Percentiles rank a stretch among this genome's conserved stretches.
Evolutionary conservation across 1,140 invertebrate genomes (phyloP).

Genomic region (Drosophila parvula): DNA sequence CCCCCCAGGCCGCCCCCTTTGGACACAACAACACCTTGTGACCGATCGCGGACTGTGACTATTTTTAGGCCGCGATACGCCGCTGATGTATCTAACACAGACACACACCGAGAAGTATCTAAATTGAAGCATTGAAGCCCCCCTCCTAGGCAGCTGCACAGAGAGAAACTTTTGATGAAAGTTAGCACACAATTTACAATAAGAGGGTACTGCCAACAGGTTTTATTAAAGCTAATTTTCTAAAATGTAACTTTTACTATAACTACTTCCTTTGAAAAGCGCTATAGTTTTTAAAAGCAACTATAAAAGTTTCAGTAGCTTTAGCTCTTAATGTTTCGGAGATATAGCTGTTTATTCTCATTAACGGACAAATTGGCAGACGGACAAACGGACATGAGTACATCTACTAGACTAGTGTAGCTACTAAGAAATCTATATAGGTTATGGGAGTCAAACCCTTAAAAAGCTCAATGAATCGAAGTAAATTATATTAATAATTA

Average conservation of each 20-base stretch:
- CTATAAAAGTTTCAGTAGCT: too few species aligned
- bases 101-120: slow-evolving; percentile 15
- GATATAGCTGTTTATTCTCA: too few species aligned
- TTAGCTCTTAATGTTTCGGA: background rate
- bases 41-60: slow-evolving; percentile 50
- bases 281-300: too few species aligned
- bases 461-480: too few species aligned
- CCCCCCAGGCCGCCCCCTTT: slow-evolving; percentile 8
- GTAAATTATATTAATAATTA: background rate
- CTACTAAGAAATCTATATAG: background rate
- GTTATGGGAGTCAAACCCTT: background rate
- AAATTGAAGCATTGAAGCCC: slow-evolving; percentile 20
- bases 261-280: too few species aligned
- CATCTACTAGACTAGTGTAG: background rate
- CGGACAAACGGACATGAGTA: background rate
- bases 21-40: slow-evolving; percentile 23
- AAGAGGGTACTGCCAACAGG: too few species aligned
- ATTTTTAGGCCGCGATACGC: slow-evolving; percentile 64
- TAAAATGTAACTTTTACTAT: too few species aligned
- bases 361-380: background rate
- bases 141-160: slow-evolving; percentile 19
- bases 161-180: background rate
- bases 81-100: background rate
- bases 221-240: too few species aligned
- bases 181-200: background rate